Conservation (phyloP, 64 coral and sea anemone genomes). For the Montipora sp. region DNA sequence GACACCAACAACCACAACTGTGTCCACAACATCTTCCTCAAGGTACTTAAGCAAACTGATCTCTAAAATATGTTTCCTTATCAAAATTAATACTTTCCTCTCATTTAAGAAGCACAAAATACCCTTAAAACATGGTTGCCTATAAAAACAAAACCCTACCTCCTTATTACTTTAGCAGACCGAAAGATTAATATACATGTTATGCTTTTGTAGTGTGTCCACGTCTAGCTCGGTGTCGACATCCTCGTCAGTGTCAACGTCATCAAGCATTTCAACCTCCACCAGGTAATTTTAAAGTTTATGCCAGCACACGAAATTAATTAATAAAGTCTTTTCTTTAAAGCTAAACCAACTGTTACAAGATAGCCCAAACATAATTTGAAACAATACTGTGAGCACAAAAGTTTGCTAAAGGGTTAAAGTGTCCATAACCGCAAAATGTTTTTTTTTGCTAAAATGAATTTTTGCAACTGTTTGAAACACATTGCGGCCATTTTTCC, state of each 20-base stretch:
- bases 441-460: no score
- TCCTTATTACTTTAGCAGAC: no score
- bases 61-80: neutral
- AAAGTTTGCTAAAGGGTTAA: neutral
- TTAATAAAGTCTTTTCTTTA: neutral
- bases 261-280: neutral
- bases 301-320: no score
- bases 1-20: neutral
- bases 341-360: neutral
- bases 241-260: neutral
- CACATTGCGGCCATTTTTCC: no score
- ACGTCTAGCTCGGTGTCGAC: slow-evolving; percentile 20
- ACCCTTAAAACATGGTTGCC: no score
- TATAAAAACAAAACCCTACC: no score
- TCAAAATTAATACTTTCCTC: no score
- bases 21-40: neutral
- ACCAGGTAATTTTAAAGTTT: neutral
- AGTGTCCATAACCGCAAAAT: no score
- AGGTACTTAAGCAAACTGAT: neutral
- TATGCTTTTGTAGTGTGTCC: neutral
- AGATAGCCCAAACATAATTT: neutral
- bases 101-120: no score
- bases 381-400: neutral
- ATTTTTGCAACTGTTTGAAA: no score
- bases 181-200: no score